Percentiles rank a stretch among this genome's conserved stretches.
Evolutionary conservation across 2,888 invertebrate genomes (phyloP).

Genomic region (Rhingia campestris): DNA sequence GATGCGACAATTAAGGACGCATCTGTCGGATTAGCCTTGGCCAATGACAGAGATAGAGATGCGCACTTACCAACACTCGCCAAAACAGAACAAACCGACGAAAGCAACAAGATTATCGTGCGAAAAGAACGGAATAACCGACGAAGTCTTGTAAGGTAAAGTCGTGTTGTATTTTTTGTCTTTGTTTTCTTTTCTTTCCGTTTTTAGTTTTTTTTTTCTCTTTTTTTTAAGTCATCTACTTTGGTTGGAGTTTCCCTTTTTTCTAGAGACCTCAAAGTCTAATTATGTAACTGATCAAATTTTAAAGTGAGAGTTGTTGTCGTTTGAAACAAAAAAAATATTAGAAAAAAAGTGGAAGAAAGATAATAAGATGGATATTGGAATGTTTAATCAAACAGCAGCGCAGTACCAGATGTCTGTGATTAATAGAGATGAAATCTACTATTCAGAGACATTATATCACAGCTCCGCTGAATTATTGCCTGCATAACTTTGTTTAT

Average conservation of each 20-base stretch:
- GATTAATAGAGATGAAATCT: constrained; percentile 32
- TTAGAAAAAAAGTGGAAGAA: constrained; percentile 40
- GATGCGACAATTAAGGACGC: constrained; percentile 74
- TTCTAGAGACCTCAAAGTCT: no score
- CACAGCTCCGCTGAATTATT: constrained; percentile 4
- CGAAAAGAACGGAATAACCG: constrained; percentile 82
- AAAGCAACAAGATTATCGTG: constrained; percentile 75
- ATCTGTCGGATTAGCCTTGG: constrained; percentile 75
- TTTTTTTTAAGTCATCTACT: constrained; percentile 8
- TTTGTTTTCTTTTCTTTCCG: constrained; percentile 42
- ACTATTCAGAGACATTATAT: constrained; percentile 28
- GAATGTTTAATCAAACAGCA: neutral
- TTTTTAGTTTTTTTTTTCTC: constrained; percentile 6
- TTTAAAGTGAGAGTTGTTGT: constrained; percentile 71
- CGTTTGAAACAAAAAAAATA: constrained; percentile 26
- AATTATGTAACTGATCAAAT: constrained; percentile 56
- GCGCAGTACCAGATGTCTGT: neutral
- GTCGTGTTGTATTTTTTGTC: constrained; percentile 19
- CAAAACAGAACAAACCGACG: constrained; percentile 62
- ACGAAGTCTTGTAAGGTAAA: constrained; percentile 81
- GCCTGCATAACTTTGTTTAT: constrained; percentile 38
- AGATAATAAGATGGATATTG: constrained; percentile 22
- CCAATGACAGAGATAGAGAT: constrained; percentile 76
- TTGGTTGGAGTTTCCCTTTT: no score
- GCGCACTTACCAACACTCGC: constrained; percentile 18